Base-by-base conservation (phyloP, 1,140 invertebrate genomes). In the Coptotermes formosanus region DNA sequence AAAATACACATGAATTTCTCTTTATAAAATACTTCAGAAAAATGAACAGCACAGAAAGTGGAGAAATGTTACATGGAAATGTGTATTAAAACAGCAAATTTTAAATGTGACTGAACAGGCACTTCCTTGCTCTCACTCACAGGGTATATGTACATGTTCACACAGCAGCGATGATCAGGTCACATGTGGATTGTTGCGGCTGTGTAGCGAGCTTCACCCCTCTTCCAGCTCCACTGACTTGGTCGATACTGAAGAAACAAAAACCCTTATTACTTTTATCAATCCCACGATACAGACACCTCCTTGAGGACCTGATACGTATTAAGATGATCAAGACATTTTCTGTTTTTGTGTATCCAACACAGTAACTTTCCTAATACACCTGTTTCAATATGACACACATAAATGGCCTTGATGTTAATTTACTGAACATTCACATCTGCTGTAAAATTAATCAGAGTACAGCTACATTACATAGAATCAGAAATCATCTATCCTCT, bases 161-260 rank as follows among this genome's bases (percentile, higher is more conserved):
- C 23, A n/a, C 25, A n/a, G 8, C 64, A 69, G 6, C 64, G n/a
- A 25, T 69, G 64, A n/a, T n/a, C 23, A 30, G 23, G 64, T 94
- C 91, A 97, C 96, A 98, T 98, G 91, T 98, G 97, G 91, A 98
- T 97, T 82, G 97, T 97, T 82, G 97, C 97, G 30, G 97, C 96
- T 48, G 97, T 98, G 91, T 98, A 98, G 88, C 97, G 94, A 21
- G 97, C 96, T 90, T 98, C 97, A 21, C 96, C 96, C 89, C 96
- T 93, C 88, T 95, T 91, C 95, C 97, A 97, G 88, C 95, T 95
- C 97, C 97, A 99, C 88, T 97, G 96, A 88, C 96, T 97, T 89
- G 98, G 98, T 87, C 98, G 97, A 91, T 98, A 98, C 97, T 98
- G 92, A 88, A 94, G 93, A 87, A 87, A 90, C 88, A 88, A 88